A percentile compares a stretch with the other conserved stretches of the same genome.
These are phyloP conservation scores for Chelonia mydas DNA, from an alignment of 2,797 vertebrate genomes.

Conservation along the genomic window DNA sequence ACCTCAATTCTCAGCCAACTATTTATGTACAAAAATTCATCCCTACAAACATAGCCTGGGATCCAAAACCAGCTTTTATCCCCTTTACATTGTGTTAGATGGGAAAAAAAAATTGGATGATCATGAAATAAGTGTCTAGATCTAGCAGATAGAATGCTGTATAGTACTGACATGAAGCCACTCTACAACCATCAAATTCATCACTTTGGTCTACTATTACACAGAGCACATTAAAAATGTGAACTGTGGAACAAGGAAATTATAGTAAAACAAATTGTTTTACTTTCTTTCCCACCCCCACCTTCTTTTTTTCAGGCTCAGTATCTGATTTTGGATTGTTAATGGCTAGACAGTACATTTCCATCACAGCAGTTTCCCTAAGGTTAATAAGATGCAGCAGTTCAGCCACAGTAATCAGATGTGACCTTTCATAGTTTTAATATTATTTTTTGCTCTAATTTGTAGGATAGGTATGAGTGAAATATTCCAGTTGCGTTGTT, in stretches of 20 bases:
- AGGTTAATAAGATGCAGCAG: conserved; percentile 29
- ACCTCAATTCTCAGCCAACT: not conserved
- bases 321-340: not conserved
- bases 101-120: not conserved
- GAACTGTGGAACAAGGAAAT: not conserved
- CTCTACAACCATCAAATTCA: not conserved
- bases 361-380: not conserved
- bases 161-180: not conserved
- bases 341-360: not conserved
- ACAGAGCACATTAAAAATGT: not conserved
- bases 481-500: not conserved
- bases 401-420: conserved; percentile 26
- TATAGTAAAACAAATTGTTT: not conserved
- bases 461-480: not conserved
- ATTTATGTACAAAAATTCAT: not conserved
- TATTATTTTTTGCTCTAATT: conserved; percentile 7
- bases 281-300: not conserved
- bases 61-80: not conserved
- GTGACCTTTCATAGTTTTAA: conserved; percentile 31
- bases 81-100: not conserved
- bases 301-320: not conserved
- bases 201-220: not conserved
- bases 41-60: not conserved
- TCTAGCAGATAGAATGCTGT: not conserved
- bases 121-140: not conserved